Percentiles rank a stretch among this genome's conserved stretches.
These are phyloP conservation scores for Hyposmocoma kahamanoa DNA, from an alignment of 1,140 invertebrate species.

Conservation along the genomic window DNA sequence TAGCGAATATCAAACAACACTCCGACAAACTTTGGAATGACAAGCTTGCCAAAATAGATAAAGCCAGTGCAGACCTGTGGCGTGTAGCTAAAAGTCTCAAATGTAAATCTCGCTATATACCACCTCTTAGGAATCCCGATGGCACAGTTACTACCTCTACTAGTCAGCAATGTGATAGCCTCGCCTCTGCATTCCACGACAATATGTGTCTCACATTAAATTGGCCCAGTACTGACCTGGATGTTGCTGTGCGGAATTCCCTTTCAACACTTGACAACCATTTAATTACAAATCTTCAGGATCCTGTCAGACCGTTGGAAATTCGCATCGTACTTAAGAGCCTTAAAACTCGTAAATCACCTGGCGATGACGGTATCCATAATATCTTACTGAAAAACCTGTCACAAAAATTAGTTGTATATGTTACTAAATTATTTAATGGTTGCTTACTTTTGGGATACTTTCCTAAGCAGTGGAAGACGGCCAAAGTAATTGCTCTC, in stretches of 20 bases:
- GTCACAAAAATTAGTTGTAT: conserved; percentile 2
- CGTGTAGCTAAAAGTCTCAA: neutral
- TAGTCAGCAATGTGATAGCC: neutral
- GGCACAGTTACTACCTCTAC: neutral
- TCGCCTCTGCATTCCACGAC: neutral
- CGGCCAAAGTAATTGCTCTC: conserved; percentile 31
- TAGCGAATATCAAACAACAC: no score
- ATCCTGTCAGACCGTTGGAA: neutral
- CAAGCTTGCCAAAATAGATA: neutral
- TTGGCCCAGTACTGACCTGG: no score
- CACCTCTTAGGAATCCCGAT: no score
- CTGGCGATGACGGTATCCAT: neutral
- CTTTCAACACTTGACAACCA: no score
- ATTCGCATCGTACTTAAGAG: neutral
- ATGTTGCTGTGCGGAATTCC: no score
- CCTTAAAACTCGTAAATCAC: conserved; percentile 1
- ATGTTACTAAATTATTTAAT: conserved; percentile 1
- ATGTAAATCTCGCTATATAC: no score
- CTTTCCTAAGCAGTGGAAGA: conserved; percentile 25
- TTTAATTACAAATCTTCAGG: no score
- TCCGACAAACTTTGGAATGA: no score
- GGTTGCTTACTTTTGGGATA: neutral
- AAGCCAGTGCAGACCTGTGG: neutral
- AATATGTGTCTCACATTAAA: no score
- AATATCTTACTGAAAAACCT: conserved; percentile 1